Conservation (phyloP, 2,797 vertebrate genomes). For the Dryobates pubescens region DNA sequence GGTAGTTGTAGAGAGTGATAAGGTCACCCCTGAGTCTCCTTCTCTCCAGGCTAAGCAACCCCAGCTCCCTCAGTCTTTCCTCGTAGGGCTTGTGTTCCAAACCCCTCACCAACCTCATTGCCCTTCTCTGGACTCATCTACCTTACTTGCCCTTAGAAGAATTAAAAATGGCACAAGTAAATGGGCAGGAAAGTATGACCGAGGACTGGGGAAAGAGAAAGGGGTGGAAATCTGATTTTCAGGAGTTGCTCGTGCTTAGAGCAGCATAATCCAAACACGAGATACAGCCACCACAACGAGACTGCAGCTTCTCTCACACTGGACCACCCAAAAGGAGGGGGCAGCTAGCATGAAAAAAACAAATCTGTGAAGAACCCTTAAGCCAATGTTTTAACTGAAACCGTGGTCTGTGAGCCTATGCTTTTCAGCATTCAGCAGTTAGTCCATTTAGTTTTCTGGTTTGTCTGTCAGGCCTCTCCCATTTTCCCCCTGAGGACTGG, state of each 20-base stretch:
- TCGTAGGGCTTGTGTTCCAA: too few relatives aligned
- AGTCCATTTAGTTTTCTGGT: not conserved
- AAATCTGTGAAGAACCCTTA: not conserved
- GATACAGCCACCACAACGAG: not conserved
- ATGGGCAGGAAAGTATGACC: not conserved
- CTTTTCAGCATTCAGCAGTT: not conserved
- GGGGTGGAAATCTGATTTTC: not conserved
- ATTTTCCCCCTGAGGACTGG: not conserved
- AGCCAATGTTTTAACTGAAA: not conserved
- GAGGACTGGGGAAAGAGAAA: not conserved
- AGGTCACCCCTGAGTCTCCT: too few relatives aligned
- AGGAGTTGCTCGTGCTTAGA: not conserved
- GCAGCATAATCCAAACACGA: fast-evolving
- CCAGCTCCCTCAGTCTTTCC: too few relatives aligned
- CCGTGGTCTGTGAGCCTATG: not conserved
- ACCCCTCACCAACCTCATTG: too few relatives aligned
- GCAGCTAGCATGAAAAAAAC: not conserved
- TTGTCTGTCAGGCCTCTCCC: not conserved
- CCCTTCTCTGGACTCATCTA: too few relatives aligned
- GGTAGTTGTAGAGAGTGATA: too few relatives aligned
- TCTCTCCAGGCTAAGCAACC: too few relatives aligned
- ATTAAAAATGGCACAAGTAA: not conserved
- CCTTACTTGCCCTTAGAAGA: not conserved
- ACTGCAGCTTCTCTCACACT: not conserved
- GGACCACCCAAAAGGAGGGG: not conserved